Evolutionary conservation across 2,797 vertebrate species (phyloP), one percentile per base, ranked within the genome.

Genomic region (Sebastes nivosus): DNA sequence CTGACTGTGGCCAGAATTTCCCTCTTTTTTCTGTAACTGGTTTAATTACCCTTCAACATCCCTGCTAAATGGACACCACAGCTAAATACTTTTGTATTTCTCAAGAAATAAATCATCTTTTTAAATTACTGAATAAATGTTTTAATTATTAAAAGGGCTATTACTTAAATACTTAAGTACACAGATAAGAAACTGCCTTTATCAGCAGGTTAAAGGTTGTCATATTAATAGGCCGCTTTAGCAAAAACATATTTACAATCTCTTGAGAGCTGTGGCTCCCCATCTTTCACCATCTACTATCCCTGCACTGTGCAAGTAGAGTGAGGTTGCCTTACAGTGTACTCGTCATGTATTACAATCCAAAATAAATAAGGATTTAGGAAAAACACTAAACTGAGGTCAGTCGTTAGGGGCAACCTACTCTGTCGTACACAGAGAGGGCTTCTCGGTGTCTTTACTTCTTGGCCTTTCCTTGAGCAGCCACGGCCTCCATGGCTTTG

Each of bases 401-500:
- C 79, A 84, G 79, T 55, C 38, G 63, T 67, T 67, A n/a, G 60
- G 69, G 70, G 77, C 58, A 79, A 73, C n/a, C 72, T 74, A 46
- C 61, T 61, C 46, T 32, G 52, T 78, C 7, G 13, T 54, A 71
- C 57, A 81, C 29, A 80, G 10, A 32, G 27, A 5, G 7, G 4
- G 3, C 13, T 67, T 61, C 58, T 72, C 25, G 32, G 8, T 90
- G 78, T 3, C 64, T 89, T 93, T 89, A 98, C 90, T 98, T 98
- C 94, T 98, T 98, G 75, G 91, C 97, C 89, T 98, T 98, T 91
- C 97, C 97, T 92, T 98, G 97, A 91, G 97, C 97, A 65, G 97
- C 97, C 24, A 98, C 97, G 0, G 97, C 97, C 81, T 96, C 97
- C 97, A 98, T 99, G 82, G 97, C 97, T 92, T 98, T 98, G 82